Conservation (phyloP, 2,113 vertebrate species). For the Chamaea fasciata region DNA sequence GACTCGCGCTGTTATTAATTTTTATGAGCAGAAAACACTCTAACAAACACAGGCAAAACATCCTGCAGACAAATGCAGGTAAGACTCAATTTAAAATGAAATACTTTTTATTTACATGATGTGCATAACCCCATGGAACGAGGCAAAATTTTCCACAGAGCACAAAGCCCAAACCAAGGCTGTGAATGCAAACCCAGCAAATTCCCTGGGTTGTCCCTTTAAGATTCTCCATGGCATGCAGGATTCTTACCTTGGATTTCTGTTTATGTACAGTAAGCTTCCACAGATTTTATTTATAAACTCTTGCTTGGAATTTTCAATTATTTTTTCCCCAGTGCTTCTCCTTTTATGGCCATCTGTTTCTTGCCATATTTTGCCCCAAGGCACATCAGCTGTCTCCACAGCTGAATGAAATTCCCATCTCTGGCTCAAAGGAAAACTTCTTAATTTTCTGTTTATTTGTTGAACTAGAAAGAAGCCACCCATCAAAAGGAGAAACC, state of each 20-base stretch:
- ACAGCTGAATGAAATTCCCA: conserved; percentile 34
- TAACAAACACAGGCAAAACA: background rate
- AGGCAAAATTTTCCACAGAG: background rate
- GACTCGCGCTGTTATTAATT: background rate
- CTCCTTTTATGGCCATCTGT: conserved; percentile 31
- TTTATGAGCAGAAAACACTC: background rate
- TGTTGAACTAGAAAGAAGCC: background rate
- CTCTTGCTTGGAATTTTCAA: background rate
- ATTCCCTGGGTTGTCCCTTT: background rate
- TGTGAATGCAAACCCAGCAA: background rate
- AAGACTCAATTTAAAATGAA: background rate
- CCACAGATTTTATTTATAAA: conserved; percentile 13
- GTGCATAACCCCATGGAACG: background rate
- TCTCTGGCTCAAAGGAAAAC: background rate
- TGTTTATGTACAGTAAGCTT: background rate
- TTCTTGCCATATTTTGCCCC: conserved; percentile 4
- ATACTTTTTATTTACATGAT: background rate
- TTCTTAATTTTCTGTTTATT: background rate
- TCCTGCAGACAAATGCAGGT: background rate
- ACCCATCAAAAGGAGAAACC: background rate
- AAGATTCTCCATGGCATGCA: background rate
- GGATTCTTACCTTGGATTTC: background rate
- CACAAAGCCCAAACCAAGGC: background rate
- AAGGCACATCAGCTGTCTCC: conserved; percentile 38
- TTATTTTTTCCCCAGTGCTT: background rate